Evolutionary conservation across 1,140 invertebrate genomes (phyloP).

Genomic region (Choristoneura fumiferana): DNA sequence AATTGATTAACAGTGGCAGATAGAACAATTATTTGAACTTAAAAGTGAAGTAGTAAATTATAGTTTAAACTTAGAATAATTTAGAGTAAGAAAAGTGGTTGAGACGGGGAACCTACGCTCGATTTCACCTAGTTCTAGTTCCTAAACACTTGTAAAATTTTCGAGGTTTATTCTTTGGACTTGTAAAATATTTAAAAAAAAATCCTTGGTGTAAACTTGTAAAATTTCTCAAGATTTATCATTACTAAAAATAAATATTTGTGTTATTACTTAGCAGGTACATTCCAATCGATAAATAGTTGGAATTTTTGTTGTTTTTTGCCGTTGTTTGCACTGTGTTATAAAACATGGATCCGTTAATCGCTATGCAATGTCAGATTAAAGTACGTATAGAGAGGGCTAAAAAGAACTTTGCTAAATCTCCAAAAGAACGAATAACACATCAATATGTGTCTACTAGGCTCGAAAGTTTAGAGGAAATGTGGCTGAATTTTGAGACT

Average conservation of each 20-base stretch:
- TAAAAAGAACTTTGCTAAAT: conserved; percentile 5
- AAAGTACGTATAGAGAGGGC: not conserved
- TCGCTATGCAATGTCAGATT: not conserved
- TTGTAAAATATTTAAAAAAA: conserved; percentile 4
- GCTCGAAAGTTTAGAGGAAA: conserved; percentile 3
- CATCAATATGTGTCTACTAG: not conserved
- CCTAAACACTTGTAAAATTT: not conserved
- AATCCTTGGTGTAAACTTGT: not conserved
- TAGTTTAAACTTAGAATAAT: conserved; percentile 10
- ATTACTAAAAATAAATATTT: not conserved
- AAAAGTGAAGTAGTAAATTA: too few species aligned
- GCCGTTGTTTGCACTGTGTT: not conserved
- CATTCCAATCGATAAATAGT: too few species aligned
- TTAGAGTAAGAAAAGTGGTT: not conserved
- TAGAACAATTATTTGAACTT: not conserved
- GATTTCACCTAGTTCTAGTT: not conserved
- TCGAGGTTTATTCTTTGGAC: not conserved
- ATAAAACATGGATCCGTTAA: not conserved
- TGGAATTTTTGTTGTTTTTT: not conserved
- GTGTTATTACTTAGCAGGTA: not conserved
- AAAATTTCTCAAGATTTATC: not conserved
- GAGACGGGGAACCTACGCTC: conserved; percentile 17
- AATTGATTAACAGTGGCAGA: too few species aligned
- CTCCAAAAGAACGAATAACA: conserved; percentile 11
- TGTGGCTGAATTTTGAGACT: not conserved